A percentile compares a stretch with the other conserved stretches of the same genome.
Conservation (phyloP, 2,797 vertebrate genomes). For the Gymnoscopelus braueri region DNA sequence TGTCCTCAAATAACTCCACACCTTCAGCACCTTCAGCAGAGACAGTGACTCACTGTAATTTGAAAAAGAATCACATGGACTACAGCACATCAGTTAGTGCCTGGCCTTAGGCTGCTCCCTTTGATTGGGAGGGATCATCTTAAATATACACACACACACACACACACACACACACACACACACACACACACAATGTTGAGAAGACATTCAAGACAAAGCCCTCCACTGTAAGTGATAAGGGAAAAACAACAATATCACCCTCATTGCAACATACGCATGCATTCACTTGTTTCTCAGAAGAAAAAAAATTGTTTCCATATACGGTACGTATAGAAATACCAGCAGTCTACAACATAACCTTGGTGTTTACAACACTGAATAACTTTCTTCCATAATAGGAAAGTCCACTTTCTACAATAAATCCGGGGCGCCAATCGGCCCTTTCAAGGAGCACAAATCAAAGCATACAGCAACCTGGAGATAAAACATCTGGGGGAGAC, state of each 20-base stretch:
- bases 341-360: constrained; percentile 21
- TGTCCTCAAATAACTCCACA: neutral
- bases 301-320: neutral
- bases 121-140: neutral
- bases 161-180: neutral
- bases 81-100: neutral
- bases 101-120: neutral
- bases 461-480: constrained; percentile 15
- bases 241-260: neutral
- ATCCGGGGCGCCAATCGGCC: constrained; percentile 7
- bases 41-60: constrained; percentile 3
- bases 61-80: constrained; percentile 18
- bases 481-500: constrained; percentile 22
- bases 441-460: constrained; percentile 20
- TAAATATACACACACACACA: neutral
- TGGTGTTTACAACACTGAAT: constrained; percentile 3
- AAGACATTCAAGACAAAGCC: neutral
- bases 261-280: neutral
- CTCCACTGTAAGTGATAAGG: neutral
- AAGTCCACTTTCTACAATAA: constrained; percentile 22
- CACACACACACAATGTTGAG: neutral
- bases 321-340: neutral
- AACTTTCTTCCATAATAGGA: constrained; percentile 44
- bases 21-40: neutral
- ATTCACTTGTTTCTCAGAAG: neutral